Base-by-base conservation (phyloP, 1,140 invertebrate genomes). In the Drosophila tani region DNA sequence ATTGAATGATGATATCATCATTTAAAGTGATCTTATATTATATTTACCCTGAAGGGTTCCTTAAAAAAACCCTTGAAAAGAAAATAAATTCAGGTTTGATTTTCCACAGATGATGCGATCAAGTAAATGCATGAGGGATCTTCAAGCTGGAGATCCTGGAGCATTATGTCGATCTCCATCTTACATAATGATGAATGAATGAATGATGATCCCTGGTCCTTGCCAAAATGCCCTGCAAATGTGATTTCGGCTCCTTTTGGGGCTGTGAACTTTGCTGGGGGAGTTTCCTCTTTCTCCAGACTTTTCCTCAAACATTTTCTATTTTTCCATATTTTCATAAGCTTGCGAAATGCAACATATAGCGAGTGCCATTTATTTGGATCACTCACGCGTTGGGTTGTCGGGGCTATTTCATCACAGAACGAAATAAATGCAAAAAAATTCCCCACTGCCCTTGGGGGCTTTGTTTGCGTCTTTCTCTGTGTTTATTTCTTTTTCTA, bases 351-450 rank as follows among this genome's bases (percentile, higher is more conserved):
- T 46, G n/a, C 32, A 15, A 11, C 17, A 32, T 55, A n/a, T 12
- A 40, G 0, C 14, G 1, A 32, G 32, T 46, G 27, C 27, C 56
- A 32, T 60, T 12, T 32, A 21, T 12, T 50, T 66, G 21, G 12
- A 29, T 41, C 46, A 65, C 17, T 43, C 8, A 24, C 3, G 2
- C 12, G 15, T 55, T 29, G 2, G 2, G 1, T 50, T 50, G 14
- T 24, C 3, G 19, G 3, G 43, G 35, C 32, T 63, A 79, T 82
- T 82, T 82, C 81, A 83, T 53, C 70, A 83, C 24, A 43, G 17
- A 56, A 57, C 45, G 81, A 76, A 83, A 83, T n/a, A 40, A 55
- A 19, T 5, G 11, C 45, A 27, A 32, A 27, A 79, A 64, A 64
- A 51, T 6, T 47, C 46, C 67, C 45, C 38, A n/a, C 12, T 11